Conservation (phyloP, 2,888 invertebrate genomes). For the Aricia artaxerxes region DNA sequence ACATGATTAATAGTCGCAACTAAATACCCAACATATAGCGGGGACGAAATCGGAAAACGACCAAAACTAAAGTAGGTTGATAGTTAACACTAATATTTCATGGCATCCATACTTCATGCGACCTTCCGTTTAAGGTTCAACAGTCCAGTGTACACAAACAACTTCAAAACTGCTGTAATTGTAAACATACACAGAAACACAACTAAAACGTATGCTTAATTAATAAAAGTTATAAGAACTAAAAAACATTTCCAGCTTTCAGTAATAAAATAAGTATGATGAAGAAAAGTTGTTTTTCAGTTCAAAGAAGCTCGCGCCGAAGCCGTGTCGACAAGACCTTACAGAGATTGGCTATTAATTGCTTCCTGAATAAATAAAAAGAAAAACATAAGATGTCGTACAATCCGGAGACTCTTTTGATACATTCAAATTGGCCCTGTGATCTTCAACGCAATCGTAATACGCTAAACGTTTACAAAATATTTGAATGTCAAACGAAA, state of each 20-base stretch:
- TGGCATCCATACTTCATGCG: neutral
- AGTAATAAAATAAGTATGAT: neutral
- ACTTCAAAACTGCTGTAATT: neutral
- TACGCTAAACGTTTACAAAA: neutral
- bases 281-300: neutral
- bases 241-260: neutral
- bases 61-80: neutral
- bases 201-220: too few species aligned
- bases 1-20: constrained; percentile 10
- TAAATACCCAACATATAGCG: neutral
- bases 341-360: neutral
- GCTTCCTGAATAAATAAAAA: constrained; percentile 5
- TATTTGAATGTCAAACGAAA: neutral
- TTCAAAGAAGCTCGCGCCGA: neutral
- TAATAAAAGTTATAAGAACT: neutral
- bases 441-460: constrained; percentile 9
- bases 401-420: neutral
- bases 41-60: neutral
- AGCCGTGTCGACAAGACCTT: neutral
- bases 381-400: neutral
- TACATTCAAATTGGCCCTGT: constrained; percentile 2
- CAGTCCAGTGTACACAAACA: neutral
- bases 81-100: neutral
- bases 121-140: neutral
- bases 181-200: too few species aligned